Evolutionary conservation across 1,140 invertebrate species (phyloP).

Genomic region (Lordiphosa clarofinis): DNA sequence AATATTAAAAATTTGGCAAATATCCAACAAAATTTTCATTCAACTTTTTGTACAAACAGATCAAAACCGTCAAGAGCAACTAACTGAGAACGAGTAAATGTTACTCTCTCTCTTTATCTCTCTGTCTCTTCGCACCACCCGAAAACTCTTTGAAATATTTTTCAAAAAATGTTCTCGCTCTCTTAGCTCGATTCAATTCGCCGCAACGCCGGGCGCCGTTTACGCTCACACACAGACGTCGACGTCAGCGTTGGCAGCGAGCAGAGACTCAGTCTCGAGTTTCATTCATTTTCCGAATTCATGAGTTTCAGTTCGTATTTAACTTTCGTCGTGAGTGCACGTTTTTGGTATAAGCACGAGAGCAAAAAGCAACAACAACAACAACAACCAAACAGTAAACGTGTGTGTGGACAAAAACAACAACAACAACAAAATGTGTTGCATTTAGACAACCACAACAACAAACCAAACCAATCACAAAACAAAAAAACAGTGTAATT

Average conservation of each 20-base stretch:
- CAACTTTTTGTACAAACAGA: too few relatives aligned
- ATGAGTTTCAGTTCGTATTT: slow-evolving; percentile 60
- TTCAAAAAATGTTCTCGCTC: too few relatives aligned
- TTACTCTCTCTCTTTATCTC: too few relatives aligned
- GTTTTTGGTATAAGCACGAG: slow-evolving; percentile 43
- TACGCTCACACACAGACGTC: slow-evolving; percentile 6
- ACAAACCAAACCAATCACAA: slow-evolving; percentile 19
- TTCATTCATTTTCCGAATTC: slow-evolving; percentile 64
- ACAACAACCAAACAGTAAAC: slow-evolving; percentile 6
- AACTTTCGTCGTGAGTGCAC: slow-evolving; percentile 72
- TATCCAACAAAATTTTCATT: too few relatives aligned
- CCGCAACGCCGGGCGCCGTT: too few relatives aligned
- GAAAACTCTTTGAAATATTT: too few relatives aligned
- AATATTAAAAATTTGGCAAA: too few relatives aligned
- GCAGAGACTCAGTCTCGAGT: slow-evolving; percentile 50
- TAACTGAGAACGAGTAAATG: too few relatives aligned
- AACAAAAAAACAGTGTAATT: slow-evolving; percentile 27
- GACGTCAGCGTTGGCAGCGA: slow-evolving; percentile 25
- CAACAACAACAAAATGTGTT: slow-evolving; percentile 28
- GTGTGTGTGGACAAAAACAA: slow-evolving; percentile 23
- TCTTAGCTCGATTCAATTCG: too few relatives aligned
- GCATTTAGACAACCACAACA: slow-evolving; percentile 15
- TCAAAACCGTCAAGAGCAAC: too few relatives aligned
- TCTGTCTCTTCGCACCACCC: too few relatives aligned
- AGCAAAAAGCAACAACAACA: slow-evolving; percentile 18